These are phyloP conservation scores for Solenodon paradoxus DNA, from an alignment of 2,113 vertebrate genomes.

Conservation along the genomic window DNA sequence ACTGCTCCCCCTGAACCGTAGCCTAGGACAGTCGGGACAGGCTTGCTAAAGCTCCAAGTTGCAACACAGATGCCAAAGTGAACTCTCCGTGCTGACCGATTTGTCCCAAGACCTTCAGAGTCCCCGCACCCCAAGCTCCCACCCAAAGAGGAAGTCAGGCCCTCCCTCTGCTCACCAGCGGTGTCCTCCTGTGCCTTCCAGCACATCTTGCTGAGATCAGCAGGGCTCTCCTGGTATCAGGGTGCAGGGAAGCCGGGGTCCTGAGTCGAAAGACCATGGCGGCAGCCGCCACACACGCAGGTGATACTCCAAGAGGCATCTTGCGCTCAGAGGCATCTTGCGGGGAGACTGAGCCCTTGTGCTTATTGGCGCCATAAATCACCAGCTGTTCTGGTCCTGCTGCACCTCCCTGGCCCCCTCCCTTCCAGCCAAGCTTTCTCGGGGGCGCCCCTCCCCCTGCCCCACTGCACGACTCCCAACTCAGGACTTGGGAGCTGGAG, in stretches of 20 bases:
- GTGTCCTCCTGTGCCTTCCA: background rate
- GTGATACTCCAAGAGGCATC: constrained; percentile 6
- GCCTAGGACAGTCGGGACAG: background rate
- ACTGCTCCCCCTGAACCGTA: background rate
- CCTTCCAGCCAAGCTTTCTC: constrained; percentile 47
- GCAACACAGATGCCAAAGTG: background rate
- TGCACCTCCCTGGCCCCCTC: constrained; percentile 64
- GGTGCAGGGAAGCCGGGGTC: background rate
- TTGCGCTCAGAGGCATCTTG: constrained; percentile 75
- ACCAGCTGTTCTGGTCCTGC: constrained; percentile 76
- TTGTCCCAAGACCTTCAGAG: background rate
- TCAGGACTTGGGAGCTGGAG: background rate
- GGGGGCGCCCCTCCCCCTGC: background rate
- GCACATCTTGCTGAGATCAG: no score
- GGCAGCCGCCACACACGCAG: constrained; percentile 25
- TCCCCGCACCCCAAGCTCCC: background rate
- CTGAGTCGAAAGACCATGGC: background rate
- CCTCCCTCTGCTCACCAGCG: background rate
- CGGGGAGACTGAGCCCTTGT: constrained; percentile 78
- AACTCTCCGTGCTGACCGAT: background rate
- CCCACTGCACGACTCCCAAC: background rate
- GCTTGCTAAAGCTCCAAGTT: background rate
- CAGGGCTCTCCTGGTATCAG: background rate
- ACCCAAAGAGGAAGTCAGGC: background rate
- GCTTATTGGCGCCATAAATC: constrained; percentile 85